Evolutionary conservation across 2,888 invertebrate species (phyloP).

Genomic region (Xestia xanthographa): DNA sequence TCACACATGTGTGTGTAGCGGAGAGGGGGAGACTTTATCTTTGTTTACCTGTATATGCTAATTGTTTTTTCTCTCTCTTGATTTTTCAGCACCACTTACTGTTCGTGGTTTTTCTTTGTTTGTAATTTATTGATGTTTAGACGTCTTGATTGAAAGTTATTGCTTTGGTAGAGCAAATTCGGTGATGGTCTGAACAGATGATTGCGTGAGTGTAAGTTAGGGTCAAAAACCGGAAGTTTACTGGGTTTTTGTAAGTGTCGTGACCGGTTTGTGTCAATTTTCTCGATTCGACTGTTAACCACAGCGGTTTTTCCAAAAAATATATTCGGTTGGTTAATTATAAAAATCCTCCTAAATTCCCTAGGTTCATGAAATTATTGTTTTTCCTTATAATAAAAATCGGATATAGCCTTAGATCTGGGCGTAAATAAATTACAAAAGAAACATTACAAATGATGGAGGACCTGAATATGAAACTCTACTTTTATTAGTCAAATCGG

Average conservation of each 20-base stretch:
- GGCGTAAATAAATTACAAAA: neutral
- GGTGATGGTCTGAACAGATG: neutral
- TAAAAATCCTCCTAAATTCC: neutral
- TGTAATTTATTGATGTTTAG: slow-evolving; percentile 31
- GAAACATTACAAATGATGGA: neutral
- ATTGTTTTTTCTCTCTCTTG: slow-evolving; percentile 29
- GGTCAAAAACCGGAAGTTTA: neutral
- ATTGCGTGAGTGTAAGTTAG: neutral
- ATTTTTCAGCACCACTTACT: slow-evolving; percentile 25
- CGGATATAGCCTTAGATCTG: neutral
- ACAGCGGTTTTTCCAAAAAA: neutral
- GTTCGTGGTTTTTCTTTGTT: slow-evolving; percentile 43
- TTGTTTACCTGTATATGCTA: slow-evolving; percentile 65
- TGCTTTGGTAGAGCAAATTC: neutral
- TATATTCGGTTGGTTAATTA: neutral
- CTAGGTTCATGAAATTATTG: neutral
- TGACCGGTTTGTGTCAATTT: neutral
- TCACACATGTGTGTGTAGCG: slow-evolving; percentile 58
- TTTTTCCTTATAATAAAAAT: neutral
- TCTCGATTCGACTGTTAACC: neutral
- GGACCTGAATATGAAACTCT: neutral
- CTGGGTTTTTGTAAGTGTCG: neutral
- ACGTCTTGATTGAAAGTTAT: slow-evolving; percentile 9
- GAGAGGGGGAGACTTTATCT: slow-evolving; percentile 56
- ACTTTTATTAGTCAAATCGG: neutral